Evolutionary conservation across 2,113 vertebrate species (phyloP).

Genomic region (Oceanites oceanicus): DNA sequence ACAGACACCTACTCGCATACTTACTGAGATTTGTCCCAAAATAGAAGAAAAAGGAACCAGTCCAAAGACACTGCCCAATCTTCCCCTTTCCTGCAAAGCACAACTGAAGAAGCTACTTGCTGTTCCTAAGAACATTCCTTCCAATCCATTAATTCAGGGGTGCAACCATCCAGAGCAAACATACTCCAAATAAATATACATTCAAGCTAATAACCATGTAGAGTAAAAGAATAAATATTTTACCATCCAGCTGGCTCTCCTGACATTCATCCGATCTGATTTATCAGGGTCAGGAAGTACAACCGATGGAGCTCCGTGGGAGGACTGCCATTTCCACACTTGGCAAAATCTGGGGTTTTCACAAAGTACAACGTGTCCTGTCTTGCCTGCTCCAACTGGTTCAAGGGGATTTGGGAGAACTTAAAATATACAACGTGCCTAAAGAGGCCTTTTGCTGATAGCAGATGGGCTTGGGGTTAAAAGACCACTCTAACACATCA

Average conservation of each 20-base stretch:
- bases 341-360: neutral
- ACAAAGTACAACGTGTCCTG: neutral
- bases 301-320: neutral
- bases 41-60: neutral
- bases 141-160: neutral
- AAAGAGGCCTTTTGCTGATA: neutral
- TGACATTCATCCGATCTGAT: neutral
- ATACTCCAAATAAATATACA: neutral
- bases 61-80: neutral
- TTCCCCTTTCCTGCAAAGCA: neutral
- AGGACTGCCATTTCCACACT: slow-evolving; percentile 1
- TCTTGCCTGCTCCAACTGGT: neutral
- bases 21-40: neutral
- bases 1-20: neutral
- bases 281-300: neutral
- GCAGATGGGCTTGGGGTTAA: neutral
- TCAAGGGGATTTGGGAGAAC: neutral
- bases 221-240: neutral
- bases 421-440: neutral
- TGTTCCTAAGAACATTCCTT: neutral
- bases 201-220: neutral
- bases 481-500: neutral
- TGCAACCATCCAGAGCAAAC: neutral
- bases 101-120: neutral
- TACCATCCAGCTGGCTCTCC: neutral